A percentile compares a stretch with the other conserved stretches of the same genome.
These are phyloP conservation scores for Ceryle rudis DNA, from an alignment of 2,797 vertebrate genomes.

Conservation along the genomic window DNA sequence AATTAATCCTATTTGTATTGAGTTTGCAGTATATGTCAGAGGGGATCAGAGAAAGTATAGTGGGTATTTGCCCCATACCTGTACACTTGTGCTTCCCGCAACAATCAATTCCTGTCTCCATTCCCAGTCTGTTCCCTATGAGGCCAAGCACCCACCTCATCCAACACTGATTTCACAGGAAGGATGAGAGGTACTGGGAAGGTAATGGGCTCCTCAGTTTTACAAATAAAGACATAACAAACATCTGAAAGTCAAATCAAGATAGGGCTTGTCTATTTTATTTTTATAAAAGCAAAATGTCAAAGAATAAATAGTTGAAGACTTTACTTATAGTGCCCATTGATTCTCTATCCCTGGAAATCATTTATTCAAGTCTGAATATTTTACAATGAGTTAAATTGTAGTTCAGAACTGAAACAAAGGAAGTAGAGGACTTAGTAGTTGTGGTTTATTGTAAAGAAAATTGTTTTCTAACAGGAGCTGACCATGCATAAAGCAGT, in stretches of 20 bases:
- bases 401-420: neutral
- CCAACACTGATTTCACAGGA: neutral
- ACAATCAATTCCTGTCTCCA: neutral
- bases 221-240: neutral
- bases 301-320: neutral
- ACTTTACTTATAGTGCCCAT: rapidly evolving
- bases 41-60: neutral
- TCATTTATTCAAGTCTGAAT: neutral
- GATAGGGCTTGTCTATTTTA: neutral
- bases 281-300: neutral
- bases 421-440: neutral
- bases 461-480: neutral
- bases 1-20: neutral
- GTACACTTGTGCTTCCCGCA: neutral
- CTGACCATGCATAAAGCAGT: neutral
- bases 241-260: neutral
- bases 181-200: neutral
- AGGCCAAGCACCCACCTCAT: neutral
- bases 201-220: neutral
- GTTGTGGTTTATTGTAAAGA: neutral
- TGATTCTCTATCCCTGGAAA: neutral
- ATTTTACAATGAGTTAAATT: neutral
- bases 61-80: rapidly evolving
- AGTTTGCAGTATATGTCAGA: neutral
- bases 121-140: neutral